These are phyloP conservation scores for Fragum whitleyi DNA, from an alignment of 2,888 invertebrate species.

Conservation along the genomic window DNA sequence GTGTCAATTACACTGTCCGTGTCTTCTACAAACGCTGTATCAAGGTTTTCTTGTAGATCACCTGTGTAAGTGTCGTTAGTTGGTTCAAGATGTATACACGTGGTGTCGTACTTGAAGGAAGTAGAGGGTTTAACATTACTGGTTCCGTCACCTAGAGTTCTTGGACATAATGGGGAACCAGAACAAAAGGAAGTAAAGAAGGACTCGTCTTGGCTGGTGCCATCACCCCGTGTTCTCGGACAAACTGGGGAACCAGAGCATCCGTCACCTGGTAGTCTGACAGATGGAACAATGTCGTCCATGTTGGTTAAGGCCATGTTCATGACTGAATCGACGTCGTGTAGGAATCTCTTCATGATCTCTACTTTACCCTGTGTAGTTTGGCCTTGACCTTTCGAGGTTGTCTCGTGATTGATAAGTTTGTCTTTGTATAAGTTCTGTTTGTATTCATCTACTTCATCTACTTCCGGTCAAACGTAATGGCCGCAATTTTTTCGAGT, in stretches of 20 bases:
- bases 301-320: neutral
- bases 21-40: too few species aligned
- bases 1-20: too few species aligned
- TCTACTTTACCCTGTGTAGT: neutral
- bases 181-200: neutral
- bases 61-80: neutral
- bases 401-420: neutral
- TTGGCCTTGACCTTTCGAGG: neutral
- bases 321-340: neutral
- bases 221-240: neutral
- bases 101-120: neutral
- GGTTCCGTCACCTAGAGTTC: too few species aligned
- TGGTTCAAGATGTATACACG: neutral
- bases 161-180: too few species aligned
- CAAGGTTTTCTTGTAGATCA: too few species aligned
- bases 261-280: neutral
- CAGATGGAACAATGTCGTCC: neutral
- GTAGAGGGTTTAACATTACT: neutral
- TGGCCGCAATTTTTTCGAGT: too few species aligned
- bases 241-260: neutral
- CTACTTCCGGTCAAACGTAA: too few species aligned
- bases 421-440: slow-evolving; percentile 1
- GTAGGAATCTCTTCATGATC: neutral
- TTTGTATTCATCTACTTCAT: too few species aligned
- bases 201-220: neutral